Percentiles rank a stretch among this genome's conserved stretches.
phyloP scores from a whole-genome alignment of 1,140 invertebrate genomes.

The Anastrepha obliqua region DNA sequence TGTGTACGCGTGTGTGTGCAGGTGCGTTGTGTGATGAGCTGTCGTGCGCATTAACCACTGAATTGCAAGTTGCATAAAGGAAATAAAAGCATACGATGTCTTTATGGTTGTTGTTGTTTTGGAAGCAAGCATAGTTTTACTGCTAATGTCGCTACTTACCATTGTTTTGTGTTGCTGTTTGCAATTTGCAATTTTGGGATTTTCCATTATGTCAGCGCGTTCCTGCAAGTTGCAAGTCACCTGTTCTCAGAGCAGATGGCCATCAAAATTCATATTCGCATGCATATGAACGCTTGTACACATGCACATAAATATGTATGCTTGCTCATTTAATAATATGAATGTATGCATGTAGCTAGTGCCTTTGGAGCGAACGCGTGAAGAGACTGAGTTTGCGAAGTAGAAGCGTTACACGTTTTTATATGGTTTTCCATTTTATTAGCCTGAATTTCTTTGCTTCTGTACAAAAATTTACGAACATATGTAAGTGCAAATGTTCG shows the following conservation, averaged over 20 bases:
- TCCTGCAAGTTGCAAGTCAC: not conserved
- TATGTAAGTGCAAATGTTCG: too few species aligned
- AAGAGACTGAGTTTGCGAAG: not conserved
- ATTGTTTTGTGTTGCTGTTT: not conserved
- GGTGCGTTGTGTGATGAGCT: not conserved
- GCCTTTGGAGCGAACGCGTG: not conserved
- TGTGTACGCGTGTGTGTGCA: not conserved
- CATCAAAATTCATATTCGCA: not conserved
- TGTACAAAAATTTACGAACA: not conserved
- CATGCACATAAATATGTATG: too few species aligned
- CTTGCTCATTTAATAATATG: too few species aligned
- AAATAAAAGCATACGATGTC: not conserved
- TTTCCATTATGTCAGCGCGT: not conserved
- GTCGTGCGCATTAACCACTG: constrained; percentile 1
- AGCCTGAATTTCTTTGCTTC: not conserved
- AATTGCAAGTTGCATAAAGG: not conserved
- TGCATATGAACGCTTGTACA: not conserved
- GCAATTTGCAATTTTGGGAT: constrained; percentile 29
- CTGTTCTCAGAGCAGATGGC: not conserved
- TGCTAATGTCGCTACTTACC: not conserved
- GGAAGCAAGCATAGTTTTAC: not conserved
- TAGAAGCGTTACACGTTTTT: not conserved
- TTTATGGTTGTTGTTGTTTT: not conserved
- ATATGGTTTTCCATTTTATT: not conserved
- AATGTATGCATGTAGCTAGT: too few species aligned